Evolutionary conservation across 2,113 vertebrate species (phyloP).

Genomic region (Xerus inauris): DNA sequence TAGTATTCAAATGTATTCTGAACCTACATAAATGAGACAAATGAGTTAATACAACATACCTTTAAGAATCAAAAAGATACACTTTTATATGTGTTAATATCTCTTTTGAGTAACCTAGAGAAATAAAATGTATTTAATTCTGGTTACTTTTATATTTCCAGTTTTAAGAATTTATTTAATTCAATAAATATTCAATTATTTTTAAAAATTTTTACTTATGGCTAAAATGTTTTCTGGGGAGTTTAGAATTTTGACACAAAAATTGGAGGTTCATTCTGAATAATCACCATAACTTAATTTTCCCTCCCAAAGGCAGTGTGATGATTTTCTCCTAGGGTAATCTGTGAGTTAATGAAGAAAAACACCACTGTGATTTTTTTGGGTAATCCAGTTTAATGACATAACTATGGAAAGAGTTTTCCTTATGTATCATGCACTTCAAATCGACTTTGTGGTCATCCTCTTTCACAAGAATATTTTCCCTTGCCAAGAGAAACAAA

Average conservation of each 20-base stretch:
- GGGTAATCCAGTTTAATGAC: slow-evolving; percentile 36
- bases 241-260: slow-evolving; percentile 45
- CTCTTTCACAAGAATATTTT: slow-evolving; percentile 42
- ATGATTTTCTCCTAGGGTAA: slow-evolving; percentile 41
- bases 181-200: not conserved
- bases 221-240: not conserved
- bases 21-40: not conserved
- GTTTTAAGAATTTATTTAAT: slow-evolving; percentile 33
- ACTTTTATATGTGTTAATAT: not conserved
- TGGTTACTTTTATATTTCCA: slow-evolving; percentile 15
- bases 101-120: not conserved
- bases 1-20: not conserved
- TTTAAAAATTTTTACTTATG: not conserved
- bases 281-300: slow-evolving; percentile 59
- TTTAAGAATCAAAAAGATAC: not conserved
- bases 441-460: slow-evolving; percentile 23
- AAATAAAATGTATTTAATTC: not conserved
- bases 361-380: slow-evolving; percentile 23
- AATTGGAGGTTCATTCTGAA: not conserved
- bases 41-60: not conserved
- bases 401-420: not conserved
- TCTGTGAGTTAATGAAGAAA: slow-evolving; percentile 44
- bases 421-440: not conserved
- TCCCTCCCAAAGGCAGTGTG: not conserved
- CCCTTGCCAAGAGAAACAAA: slow-evolving; percentile 34